Conservation (phyloP, 1,140 invertebrate species). For the Lucilia sericata region DNA sequence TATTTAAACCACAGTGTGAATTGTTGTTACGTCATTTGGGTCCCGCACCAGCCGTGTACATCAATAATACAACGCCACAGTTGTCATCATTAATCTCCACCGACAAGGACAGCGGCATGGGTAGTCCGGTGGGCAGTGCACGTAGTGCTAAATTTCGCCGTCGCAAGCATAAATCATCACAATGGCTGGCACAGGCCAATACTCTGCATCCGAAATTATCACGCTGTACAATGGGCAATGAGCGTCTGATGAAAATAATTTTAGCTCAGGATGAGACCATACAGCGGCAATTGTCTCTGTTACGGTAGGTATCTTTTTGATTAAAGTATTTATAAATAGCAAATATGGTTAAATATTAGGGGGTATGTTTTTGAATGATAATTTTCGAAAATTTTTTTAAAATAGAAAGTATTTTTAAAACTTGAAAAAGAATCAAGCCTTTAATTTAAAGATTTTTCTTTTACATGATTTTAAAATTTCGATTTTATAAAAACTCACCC, state of each 20-base stretch:
- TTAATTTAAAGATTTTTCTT: no score
- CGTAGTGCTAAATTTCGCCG: constrained; percentile 61
- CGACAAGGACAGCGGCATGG: constrained; percentile 66
- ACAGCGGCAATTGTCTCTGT: constrained; percentile 77
- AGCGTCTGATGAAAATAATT: constrained; percentile 80
- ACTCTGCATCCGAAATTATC: constrained; percentile 56
- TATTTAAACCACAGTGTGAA: constrained; percentile 52
- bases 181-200: constrained; percentile 50
- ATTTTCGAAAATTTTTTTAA: no score
- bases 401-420: no score
- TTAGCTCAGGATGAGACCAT: constrained; percentile 86
- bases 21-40: constrained; percentile 57
- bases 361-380: no score
- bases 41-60: constrained; percentile 24
- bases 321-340: constrained; percentile 1
- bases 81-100: constrained; percentile 58
- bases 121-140: constrained; percentile 62
- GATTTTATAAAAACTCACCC: no score
- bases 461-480: no score
- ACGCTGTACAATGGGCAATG: constrained; percentile 66
- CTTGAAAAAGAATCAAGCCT: no score
- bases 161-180: constrained; percentile 53
- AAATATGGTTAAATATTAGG: background rate
- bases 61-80: constrained; percentile 37
- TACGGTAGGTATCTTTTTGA: constrained; percentile 68